Conservation (phyloP, 2,888 invertebrate species). For the Gordius sp. region DNA sequence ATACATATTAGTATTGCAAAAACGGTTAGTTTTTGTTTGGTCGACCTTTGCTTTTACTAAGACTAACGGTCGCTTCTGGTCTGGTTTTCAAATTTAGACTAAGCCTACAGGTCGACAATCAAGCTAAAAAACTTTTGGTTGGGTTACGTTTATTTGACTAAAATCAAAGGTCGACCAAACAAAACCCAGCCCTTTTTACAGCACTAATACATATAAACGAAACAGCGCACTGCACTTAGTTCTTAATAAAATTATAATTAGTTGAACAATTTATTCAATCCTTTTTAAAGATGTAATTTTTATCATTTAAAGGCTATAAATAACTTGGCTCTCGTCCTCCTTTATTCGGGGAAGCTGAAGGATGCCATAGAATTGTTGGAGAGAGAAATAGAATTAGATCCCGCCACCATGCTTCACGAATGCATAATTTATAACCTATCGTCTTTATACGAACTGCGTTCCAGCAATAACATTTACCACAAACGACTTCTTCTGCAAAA, state of each 20-base stretch:
- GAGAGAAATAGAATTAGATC: neutral
- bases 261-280: neutral
- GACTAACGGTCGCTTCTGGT: too few species aligned
- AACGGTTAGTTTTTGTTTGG: too few species aligned
- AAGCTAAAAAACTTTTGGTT: too few species aligned
- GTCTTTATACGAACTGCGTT: neutral
- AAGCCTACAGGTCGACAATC: too few species aligned
- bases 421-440: constrained; percentile 9
- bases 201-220: too few species aligned
- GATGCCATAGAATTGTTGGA: neutral
- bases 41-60: too few species aligned
- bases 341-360: neutral
- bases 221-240: neutral
- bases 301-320: neutral
- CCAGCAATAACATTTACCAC: constrained; percentile 9
- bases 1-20: too few species aligned
- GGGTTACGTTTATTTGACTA: too few species aligned
- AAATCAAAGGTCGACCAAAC: too few species aligned
- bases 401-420: neutral
- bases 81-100: too few species aligned
- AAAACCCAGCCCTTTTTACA: neutral
- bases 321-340: neutral
- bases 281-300: neutral
- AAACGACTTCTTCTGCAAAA: constrained; percentile 6
- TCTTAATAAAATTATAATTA: constrained; percentile 13